A percentile compares a stretch with the other conserved stretches of the same genome.
Evolutionary conservation across 2,113 vertebrate species (phyloP).

Genomic region (Crotalus horridus): DNA sequence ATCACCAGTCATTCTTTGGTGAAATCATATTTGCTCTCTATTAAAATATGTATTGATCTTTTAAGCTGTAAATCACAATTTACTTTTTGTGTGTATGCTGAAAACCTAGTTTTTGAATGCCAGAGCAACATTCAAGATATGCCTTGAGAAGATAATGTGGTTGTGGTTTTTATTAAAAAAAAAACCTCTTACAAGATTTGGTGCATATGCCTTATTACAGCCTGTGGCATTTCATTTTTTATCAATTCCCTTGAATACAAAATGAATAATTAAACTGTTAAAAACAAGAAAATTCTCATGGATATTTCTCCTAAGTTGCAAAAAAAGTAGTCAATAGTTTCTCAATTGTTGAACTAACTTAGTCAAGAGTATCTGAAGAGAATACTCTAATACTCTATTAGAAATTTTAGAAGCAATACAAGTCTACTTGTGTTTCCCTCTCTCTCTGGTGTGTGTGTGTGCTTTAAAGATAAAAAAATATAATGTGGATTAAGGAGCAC

Average conservation of each 20-base stretch:
- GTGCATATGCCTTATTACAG: not conserved
- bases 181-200: not conserved
- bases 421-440: not conserved
- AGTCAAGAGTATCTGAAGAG: not conserved
- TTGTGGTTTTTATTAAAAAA: not conserved
- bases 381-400: too few relatives aligned
- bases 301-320: not conserved
- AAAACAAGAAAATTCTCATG: not conserved
- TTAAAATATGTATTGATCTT: constrained; percentile 56
- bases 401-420: not conserved
- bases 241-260: accelerated
- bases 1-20: constrained; percentile 52
- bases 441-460: not conserved
- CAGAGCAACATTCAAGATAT: constrained; percentile 36
- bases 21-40: constrained; percentile 49
- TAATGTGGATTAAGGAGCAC: not conserved
- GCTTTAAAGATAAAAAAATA: not conserved
- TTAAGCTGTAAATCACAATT: constrained; percentile 47
- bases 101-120: constrained; percentile 32
- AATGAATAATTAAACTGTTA: not conserved
- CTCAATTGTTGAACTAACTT: not conserved
- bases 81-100: constrained; percentile 20
- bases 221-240: constrained; percentile 10
- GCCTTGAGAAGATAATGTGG: not conserved
- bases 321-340: not conserved